Evolutionary conservation across 1,140 invertebrate genomes (phyloP), one percentile per base, ranked within the genome.

Genomic region (Drosophila aff.): DNA sequence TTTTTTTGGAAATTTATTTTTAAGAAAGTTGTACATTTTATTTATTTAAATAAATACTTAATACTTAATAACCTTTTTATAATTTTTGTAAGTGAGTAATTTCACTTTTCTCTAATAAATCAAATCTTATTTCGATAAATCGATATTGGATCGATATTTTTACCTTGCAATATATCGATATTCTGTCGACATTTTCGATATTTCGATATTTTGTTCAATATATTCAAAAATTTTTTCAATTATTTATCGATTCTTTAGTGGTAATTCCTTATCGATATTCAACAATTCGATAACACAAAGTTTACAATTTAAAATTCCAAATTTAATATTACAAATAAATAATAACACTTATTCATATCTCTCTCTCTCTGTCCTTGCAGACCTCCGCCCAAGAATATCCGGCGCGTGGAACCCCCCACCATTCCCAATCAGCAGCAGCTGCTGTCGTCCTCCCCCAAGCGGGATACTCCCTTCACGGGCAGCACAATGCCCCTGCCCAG

Each of bases 341-440:
- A 33, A 11, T 4, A 33, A 33, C 31, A 1, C 31, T 3, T 10
- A 11, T 10, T 33, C 2, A 2, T 2, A 21, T 23, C 23, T 23
- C 23, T 23, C 23, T 72, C 10, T 15, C 49, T 26, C 11, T 11
- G 58, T 28, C 9, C 81, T 92, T 43, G 0, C 76, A 95, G 95
- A 86, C 94, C 95, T 71, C 95, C 95, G 79, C 95, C 95, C 66
- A 95, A 95, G 93, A 93, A 94, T 76, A 94, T 95, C 86, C 92
- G 94, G 21, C 94, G 93, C 64, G 95, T 94, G 5, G 94, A 95
- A 76, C 93, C 94, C 31, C 94, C 94, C 13, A 93, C 93, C 50
- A 94, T 95, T 67, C 94, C 95, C 71, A 79, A 71, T 52, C 75
- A 69, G 46, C 78, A 78, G 62, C 75, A 69, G 46, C 78, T 76